Evolutionary conservation across 1,140 invertebrate species (phyloP).

Genomic region (Nebria ingens): DNA sequence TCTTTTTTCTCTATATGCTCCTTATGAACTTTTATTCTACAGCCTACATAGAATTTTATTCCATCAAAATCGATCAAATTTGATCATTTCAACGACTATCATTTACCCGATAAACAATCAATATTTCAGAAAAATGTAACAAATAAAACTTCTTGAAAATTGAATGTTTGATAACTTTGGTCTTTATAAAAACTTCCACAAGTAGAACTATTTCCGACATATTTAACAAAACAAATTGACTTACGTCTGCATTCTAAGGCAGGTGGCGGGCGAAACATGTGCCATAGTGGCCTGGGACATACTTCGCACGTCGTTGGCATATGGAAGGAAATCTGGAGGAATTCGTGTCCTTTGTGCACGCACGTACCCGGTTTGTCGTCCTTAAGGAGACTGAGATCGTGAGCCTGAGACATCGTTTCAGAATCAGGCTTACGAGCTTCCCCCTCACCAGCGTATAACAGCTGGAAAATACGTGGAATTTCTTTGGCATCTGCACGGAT

Average conservation of each 20-base stretch:
- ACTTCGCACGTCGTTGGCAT: constrained; percentile 97
- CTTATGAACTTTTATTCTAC: constrained; percentile 91
- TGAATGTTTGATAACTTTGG: no score
- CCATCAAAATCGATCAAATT: no score
- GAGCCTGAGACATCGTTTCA: constrained; percentile 34
- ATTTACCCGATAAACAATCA: no score
- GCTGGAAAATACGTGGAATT: constrained; percentile 97
- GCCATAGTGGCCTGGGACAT: constrained; percentile 92
- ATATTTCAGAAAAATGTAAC: neutral
- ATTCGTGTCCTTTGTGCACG: constrained; percentile 90
- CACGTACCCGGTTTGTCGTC: constrained; percentile 69
- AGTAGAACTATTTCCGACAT: no score
- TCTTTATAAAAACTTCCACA: no score
- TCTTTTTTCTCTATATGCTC: constrained; percentile 84
- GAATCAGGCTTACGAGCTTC: constrained; percentile 80
- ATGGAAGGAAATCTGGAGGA: constrained; percentile 91
- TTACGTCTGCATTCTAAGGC: constrained; percentile 91
- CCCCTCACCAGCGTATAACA: constrained; percentile 88
- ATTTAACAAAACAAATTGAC: no score
- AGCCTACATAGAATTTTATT: constrained; percentile 55
- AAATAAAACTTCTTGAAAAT: no score
- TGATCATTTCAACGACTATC: no score
- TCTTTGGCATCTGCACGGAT: constrained; percentile 97
- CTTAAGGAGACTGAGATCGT: constrained; percentile 31
- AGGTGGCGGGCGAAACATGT: constrained; percentile 92